phyloP scores from a whole-genome alignment of 1,140 invertebrate species.

The Nasonia longicornis region DNA sequence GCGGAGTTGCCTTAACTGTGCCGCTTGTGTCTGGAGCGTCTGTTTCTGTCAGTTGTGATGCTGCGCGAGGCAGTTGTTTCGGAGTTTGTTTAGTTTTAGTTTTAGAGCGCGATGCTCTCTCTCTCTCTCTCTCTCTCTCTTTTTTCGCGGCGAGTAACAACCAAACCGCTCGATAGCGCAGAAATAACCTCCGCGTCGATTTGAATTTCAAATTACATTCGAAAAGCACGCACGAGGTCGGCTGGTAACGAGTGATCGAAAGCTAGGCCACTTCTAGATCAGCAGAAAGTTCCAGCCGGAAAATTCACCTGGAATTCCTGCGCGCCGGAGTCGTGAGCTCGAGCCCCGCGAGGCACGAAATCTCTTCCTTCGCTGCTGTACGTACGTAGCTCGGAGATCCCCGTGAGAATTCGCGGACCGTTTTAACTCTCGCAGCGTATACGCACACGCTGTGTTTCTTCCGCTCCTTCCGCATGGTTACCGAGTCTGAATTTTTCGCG shows the following conservation, averaged over 20 bases:
- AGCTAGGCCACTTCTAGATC: not conserved
- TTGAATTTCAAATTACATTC: too few species aligned
- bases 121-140: too few species aligned
- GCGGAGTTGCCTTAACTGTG: not conserved
- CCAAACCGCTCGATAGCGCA: too few species aligned
- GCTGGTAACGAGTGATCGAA: too few species aligned
- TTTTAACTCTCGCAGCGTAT: slow-evolving; percentile 9
- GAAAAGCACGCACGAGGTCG: too few species aligned
- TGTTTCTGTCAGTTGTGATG: not conserved
- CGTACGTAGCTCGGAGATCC: not conserved
- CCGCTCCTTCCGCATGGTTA: slow-evolving; percentile 12
- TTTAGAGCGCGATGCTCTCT: too few species aligned
- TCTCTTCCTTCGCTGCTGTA: not conserved
- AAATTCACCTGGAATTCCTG: not conserved
- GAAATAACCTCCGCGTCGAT: too few species aligned
- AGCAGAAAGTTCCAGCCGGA: not conserved
- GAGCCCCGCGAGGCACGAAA: slow-evolving; percentile 11
- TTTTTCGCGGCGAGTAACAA: too few species aligned
- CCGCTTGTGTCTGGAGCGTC: not conserved
- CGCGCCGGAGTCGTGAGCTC: not conserved
- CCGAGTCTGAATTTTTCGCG: not conserved
- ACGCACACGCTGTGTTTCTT: not conserved
- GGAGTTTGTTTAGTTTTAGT: not conserved
- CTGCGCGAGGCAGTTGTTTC: not conserved
- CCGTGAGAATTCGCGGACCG: slow-evolving; percentile 34